Evolutionary conservation across 30 jellyfish, hydroid and myxozoan genomes (phyloP).

Genomic region (Catostylus mosaicus): DNA sequence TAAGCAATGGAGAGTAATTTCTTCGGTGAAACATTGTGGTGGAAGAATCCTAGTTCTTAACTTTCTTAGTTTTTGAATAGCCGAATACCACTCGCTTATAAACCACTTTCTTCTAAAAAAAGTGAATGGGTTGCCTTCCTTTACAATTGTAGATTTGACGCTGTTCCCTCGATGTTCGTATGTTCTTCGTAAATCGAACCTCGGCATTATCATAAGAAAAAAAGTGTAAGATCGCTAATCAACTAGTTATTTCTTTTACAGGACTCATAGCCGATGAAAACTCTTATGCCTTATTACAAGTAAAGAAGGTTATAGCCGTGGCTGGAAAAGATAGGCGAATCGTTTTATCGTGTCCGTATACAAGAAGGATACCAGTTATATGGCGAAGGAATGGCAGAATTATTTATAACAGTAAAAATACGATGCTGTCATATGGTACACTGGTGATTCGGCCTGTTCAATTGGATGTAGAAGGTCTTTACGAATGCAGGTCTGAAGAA

Average conservation of each 20-base stretch:
- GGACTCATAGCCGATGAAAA: not conserved
- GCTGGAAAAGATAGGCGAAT: constrained; percentile 67
- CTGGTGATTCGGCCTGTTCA: constrained; percentile 15
- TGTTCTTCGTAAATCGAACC: too few species aligned
- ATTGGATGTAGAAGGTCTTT: constrained; percentile 32
- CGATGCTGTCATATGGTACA: constrained; percentile 27
- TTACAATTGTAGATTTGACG: too few species aligned
- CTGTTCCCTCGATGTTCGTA: too few species aligned
- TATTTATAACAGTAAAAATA: not conserved
- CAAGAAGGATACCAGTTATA: constrained; percentile 24
- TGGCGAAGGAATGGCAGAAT: constrained; percentile 27
- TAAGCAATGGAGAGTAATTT: too few species aligned
- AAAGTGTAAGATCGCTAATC: too few species aligned
- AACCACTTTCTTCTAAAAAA: too few species aligned
- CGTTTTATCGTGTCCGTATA: constrained; percentile 46
- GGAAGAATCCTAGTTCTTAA: too few species aligned
- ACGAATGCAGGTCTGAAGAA: constrained; percentile 26
- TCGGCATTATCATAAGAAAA: too few species aligned
- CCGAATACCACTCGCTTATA: too few species aligned
- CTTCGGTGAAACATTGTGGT: too few species aligned
- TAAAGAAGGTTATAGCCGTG: constrained; percentile 34
- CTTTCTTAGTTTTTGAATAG: too few species aligned
- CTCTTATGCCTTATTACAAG: not conserved
- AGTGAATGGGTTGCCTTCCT: too few species aligned
- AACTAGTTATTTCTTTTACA: not conserved